Conservation (phyloP, 2,797 vertebrate species). For the Menidia menidia region DNA sequence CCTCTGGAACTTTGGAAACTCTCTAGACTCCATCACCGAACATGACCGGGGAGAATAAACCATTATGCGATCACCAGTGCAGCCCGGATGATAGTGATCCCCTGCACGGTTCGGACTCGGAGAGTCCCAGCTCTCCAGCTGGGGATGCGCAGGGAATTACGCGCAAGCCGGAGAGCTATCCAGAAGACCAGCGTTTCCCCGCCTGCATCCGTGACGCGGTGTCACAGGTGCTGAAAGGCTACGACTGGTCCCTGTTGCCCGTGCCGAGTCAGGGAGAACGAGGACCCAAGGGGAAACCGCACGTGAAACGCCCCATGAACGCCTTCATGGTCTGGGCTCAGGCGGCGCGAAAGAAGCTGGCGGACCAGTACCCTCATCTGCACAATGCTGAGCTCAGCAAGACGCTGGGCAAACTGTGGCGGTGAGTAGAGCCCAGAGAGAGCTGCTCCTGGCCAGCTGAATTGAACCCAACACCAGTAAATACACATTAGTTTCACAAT, state of each 20-base stretch:
- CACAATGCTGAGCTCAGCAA: conserved; percentile 93
- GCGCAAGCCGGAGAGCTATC: conserved; percentile 61
- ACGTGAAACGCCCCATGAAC: conserved; percentile 90
- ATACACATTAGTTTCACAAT: neutral
- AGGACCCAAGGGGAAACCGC: conserved; percentile 87
- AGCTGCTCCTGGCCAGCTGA: neutral
- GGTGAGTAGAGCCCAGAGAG: conserved; percentile 75
- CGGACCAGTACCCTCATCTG: conserved; percentile 90
- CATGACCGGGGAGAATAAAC: conserved; percentile 86
- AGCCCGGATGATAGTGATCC: conserved; percentile 86
- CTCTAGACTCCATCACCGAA: conserved; percentile 47
- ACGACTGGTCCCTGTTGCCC: conserved; percentile 92
- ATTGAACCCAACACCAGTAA: neutral
- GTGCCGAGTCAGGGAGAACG: conserved; percentile 86
- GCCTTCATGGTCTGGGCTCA: conserved; percentile 91
- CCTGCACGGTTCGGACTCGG: conserved; percentile 84
- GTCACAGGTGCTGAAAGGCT: conserved; percentile 92
- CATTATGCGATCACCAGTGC: conserved; percentile 76
- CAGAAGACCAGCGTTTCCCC: conserved; percentile 88
- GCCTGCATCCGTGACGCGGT: conserved; percentile 92
- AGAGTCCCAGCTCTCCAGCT: conserved; percentile 79
- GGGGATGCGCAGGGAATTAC: conserved; percentile 65
- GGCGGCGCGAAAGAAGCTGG: conserved; percentile 87
- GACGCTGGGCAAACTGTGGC: conserved; percentile 90
- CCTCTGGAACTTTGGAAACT: neutral